Conservation (phyloP, 2,888 invertebrate genomes). For the Megastigmus dorsalis region DNA sequence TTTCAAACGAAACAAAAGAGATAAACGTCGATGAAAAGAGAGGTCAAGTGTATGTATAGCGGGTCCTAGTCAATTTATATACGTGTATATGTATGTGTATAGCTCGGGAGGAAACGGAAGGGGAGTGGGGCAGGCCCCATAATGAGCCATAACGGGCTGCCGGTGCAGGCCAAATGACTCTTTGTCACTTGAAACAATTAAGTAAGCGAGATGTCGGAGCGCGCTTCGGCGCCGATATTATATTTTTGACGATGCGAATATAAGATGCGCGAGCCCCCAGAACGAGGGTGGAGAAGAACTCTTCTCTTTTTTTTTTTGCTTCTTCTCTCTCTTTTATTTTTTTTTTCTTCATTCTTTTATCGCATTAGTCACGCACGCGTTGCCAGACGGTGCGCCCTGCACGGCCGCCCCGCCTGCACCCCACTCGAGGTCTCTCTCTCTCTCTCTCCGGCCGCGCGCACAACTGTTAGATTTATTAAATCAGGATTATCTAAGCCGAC, state of each 20-base stretch:
- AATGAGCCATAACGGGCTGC: conserved; percentile 25
- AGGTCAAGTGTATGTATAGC: too few species aligned
- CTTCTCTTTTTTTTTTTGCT: too few species aligned
- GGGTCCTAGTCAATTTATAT: too few species aligned
- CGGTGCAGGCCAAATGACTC: conserved; percentile 19
- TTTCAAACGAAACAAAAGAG: too few species aligned
- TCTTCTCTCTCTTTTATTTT: too few species aligned
- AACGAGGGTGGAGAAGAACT: neutral
- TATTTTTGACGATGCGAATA: conserved; percentile 22
- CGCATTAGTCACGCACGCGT: conserved; percentile 73
- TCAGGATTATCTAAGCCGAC: conserved; percentile 72
- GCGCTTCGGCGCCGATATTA: neutral
- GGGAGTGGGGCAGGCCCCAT: too few species aligned
- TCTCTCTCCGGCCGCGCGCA: conserved; percentile 58
- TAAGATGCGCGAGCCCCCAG: conserved; percentile 3
- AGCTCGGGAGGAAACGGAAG: too few species aligned
- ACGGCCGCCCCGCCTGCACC: neutral
- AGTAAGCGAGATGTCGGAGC: neutral
- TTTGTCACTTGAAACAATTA: conserved; percentile 45
- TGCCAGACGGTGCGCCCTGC: conserved; percentile 59
- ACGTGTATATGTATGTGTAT: too few species aligned
- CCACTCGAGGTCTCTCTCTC: too few species aligned
- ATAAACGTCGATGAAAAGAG: too few species aligned
- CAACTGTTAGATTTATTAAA: conserved; percentile 75
- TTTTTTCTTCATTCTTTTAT: too few species aligned